Percentiles rank a stretch among this genome's conserved stretches.
Conservation (phyloP, 2,797 vertebrate genomes). For the Margarornis squamiger region DNA sequence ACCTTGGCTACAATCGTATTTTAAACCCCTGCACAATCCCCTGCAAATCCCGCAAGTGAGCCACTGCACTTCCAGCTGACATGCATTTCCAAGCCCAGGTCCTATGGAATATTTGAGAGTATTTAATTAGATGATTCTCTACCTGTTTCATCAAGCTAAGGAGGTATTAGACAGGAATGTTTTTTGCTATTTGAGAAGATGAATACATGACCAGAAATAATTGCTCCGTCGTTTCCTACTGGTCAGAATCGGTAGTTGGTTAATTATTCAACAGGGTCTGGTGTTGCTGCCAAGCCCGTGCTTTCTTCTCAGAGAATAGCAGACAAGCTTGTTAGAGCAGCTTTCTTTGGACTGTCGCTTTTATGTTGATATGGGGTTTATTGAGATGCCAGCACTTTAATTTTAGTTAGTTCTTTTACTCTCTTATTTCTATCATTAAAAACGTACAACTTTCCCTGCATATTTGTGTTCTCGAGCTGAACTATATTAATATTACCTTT, state of each 20-base stretch:
- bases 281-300: conserved; percentile 34
- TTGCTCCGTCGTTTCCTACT: not conserved
- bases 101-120: rapidly evolving
- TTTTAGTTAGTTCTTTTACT: not conserved
- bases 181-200: not conserved
- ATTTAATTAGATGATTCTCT: not conserved
- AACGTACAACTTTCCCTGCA: not conserved
- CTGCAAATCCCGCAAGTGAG: not conserved
- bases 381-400: conserved; percentile 8
- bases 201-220: conserved; percentile 20
- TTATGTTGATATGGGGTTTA: conserved; percentile 31
- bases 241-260: conserved; percentile 26
- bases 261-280: conserved; percentile 58
- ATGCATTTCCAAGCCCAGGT: not conserved
- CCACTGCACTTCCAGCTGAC: not conserved
- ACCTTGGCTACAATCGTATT: not conserved
- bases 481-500: not conserved
- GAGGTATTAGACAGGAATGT: not conserved
- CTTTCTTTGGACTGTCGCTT: conserved; percentile 51
- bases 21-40: not conserved
- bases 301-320: conserved; percentile 50
- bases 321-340: conserved; percentile 58
- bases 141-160: not conserved
- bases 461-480: not conserved
- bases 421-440: not conserved